Percentiles rank a stretch among this genome's conserved stretches.
Conservation (phyloP, 2,888 invertebrate genomes). For the Microctonus aethiopoides region DNA sequence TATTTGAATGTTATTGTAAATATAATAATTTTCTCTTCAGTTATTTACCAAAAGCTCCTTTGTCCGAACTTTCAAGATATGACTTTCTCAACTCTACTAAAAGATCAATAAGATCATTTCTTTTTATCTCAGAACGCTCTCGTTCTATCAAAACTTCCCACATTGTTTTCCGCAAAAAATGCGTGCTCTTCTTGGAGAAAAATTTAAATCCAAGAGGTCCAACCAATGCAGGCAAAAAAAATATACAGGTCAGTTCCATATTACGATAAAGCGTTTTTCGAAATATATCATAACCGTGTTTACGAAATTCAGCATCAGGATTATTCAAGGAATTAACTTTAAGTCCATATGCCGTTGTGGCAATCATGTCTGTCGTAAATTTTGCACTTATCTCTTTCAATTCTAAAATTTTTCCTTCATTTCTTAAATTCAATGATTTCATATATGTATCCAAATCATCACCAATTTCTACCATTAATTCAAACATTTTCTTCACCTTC, state of each 20-base stretch:
- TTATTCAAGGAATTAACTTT: constrained; percentile 66
- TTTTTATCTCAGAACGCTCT: constrained; percentile 59
- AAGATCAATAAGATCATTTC: constrained; percentile 68
- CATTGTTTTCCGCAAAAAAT: constrained; percentile 66
- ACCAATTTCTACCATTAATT: constrained; percentile 49
- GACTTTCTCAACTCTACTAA: constrained; percentile 65
- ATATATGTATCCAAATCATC: constrained; percentile 48
- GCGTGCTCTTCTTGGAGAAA: constrained; percentile 57
- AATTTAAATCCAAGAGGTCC: constrained; percentile 61
- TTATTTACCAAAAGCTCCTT: constrained; percentile 37
- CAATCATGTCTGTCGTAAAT: constrained; percentile 67
- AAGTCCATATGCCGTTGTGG: constrained; percentile 68
- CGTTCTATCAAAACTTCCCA: constrained; percentile 66
- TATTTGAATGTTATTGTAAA: too few species aligned
- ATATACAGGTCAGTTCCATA: constrained; percentile 61
- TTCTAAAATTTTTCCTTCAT: constrained; percentile 42
- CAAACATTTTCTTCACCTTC: constrained; percentile 56
- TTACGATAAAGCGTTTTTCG: not conserved
- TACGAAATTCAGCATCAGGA: constrained; percentile 66
- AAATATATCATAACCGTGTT: constrained; percentile 65
- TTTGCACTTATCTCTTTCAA: constrained; percentile 56
- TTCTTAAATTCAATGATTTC: constrained; percentile 12
- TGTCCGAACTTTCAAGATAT: constrained; percentile 37
- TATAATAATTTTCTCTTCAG: not conserved
- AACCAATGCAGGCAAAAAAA: constrained; percentile 66